Evolutionary conservation across 2,888 invertebrate species (phyloP).

Genomic region (Macrophya alboannulata): DNA sequence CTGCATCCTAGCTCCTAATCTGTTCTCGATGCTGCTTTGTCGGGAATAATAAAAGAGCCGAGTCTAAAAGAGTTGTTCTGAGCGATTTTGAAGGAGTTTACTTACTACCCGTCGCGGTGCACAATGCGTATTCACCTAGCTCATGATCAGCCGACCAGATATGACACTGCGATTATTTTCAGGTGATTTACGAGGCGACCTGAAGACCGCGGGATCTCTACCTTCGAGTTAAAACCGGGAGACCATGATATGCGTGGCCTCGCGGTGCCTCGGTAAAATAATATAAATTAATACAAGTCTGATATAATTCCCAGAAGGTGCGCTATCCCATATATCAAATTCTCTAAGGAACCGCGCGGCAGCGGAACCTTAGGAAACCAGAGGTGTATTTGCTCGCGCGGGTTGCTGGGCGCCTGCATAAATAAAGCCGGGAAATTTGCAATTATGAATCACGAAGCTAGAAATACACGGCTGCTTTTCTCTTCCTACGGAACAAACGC

Average conservation of each 20-base stretch:
- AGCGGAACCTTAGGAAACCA: conserved; percentile 49
- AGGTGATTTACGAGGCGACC: conserved; percentile 38
- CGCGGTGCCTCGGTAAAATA: conserved; percentile 43
- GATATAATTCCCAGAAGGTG: conserved; percentile 57
- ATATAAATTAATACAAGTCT: conserved; percentile 56
- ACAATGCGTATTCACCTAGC: conserved; percentile 56
- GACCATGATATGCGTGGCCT: conserved; percentile 5
- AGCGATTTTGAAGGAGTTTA: conserved; percentile 63
- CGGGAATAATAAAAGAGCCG: conserved; percentile 65
- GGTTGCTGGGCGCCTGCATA: conserved; percentile 73
- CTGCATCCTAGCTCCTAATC: conserved; percentile 69
- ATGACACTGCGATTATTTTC: conserved; percentile 30
- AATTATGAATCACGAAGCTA: conserved; percentile 79
- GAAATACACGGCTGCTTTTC: conserved; percentile 77
- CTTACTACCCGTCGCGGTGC: conserved; percentile 61
- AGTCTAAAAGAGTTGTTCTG: conserved; percentile 68
- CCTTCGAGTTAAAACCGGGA: not conserved
- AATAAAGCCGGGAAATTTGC: conserved; percentile 80
- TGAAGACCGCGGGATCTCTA: not conserved
- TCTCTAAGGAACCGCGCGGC: conserved; percentile 51
- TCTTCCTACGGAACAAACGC: conserved; percentile 59
- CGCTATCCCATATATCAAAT: conserved; percentile 56
- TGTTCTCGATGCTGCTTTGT: conserved; percentile 70
- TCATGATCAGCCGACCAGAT: not conserved
- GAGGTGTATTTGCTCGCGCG: conserved; percentile 56